Evolutionary conservation across 2,797 vertebrate species (phyloP), one percentile per base, ranked within the genome.

Genomic region (Tokudaia tokunoshimensis): DNA sequence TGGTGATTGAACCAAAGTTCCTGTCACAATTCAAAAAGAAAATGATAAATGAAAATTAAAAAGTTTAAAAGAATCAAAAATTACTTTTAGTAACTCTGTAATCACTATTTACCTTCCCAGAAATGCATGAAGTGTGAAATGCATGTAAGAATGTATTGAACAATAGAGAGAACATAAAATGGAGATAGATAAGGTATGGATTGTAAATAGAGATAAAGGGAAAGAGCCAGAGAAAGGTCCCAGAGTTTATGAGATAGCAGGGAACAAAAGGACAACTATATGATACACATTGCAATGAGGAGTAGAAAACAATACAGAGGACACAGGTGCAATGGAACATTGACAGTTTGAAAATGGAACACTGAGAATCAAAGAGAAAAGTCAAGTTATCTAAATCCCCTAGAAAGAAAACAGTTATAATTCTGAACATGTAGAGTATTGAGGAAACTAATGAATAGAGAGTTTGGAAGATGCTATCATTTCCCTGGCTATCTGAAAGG

Each of bases 31-130:
- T 72, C 74, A 8, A 91, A 89, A 92, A 22, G 3, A 86, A 86
- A 52, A 34, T 80, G 59, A 82, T 74, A 84, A 70, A 41, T 82
- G 65, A 80, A 95, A 93, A 93, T 95, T 72, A 34, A 4, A 94
- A 86, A 91, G 34, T 91, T 65, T 41, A 14, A 12, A 92, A 22
- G 24, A 86, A 55, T 0, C 55, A 82, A 11, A 13, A 91, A 41
- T 41, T 83, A 37, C 4, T 72, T 92, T 89, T 89, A 34, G 20
- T 57, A 91, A n/a, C 41, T 31, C 11, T 81, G 41, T 85, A n/a
- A 41, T 78, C 59, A 83, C 4, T 20, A 19, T 26, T 89, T 74
- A 86, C 41, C 13, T 93, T 91, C 26, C 76, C 82, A 89, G 47
- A 82, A 41, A 41, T 41, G 41, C 41, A 41, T 41, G 67, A 94